Percentiles rank a stretch among this genome's conserved stretches.
phyloP scores from a whole-genome alignment of 2,888 invertebrate species.

The Drosophila birchii region DNA sequence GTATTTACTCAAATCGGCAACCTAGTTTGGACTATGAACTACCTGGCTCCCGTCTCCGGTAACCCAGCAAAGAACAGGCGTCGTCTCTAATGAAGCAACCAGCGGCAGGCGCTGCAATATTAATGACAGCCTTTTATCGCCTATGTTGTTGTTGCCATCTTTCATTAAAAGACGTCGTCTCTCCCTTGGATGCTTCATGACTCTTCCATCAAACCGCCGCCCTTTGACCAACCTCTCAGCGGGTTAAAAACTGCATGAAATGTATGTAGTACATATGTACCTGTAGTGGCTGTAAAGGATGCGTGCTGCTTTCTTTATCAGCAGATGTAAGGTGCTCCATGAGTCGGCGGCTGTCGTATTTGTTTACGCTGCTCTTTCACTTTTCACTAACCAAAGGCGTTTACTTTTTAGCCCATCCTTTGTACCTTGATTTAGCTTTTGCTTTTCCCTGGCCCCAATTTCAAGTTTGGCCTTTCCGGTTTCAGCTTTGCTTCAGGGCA shows the following conservation, averaged over 20 bases:
- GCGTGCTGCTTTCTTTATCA: conserved; percentile 73
- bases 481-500: conserved; percentile 9
- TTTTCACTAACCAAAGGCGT: conserved; percentile 70
- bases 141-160: conserved; percentile 74
- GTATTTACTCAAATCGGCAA: conserved; percentile 70
- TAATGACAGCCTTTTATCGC: conserved; percentile 76
- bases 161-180: conserved; percentile 66
- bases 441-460: conserved; percentile 63
- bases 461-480: conserved; percentile 43
- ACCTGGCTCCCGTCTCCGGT: conserved; percentile 15
- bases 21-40: conserved; percentile 57
- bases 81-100: conserved; percentile 59
- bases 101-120: conserved; percentile 65
- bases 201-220: background rate
- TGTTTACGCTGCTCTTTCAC: conserved; percentile 77
- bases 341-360: conserved; percentile 60
- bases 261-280: background rate
- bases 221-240: conserved; percentile 5
- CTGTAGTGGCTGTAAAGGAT: conserved; percentile 9
- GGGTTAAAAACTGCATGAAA: conserved; percentile 15
- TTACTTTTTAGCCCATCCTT: conserved; percentile 54
- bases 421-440: conserved; percentile 43
- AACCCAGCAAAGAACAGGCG: conserved; percentile 40
- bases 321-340: conserved; percentile 75
- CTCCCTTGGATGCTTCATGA: conserved; percentile 7